Evolutionary conservation across 2,113 vertebrate genomes (phyloP), one percentile per base, ranked within the genome.

Genomic region (Sula dactylatra): DNA sequence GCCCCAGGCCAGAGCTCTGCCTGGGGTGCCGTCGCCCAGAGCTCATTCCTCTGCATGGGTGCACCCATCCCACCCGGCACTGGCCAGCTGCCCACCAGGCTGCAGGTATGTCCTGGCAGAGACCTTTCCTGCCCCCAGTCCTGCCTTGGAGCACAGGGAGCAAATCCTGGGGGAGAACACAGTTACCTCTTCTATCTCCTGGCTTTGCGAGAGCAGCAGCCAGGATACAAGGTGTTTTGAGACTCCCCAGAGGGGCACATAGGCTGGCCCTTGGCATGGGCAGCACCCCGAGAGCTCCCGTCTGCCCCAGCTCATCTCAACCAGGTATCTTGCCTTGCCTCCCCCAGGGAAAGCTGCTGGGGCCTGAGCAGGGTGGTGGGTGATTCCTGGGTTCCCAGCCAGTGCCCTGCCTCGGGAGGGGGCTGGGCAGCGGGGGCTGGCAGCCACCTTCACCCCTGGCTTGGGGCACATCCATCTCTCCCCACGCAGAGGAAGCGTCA

Each of bases 211-310:
- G 16, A 42, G 52, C 36, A 32, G 8, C 55, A 22, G 34, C 16
- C 1, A 0, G 55, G 25, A 1, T 7, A 0, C 2, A 9, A 13
- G 62, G 31, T 6, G 13, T 42, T 64, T 21, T 2, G 5, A 15
- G 49, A 24, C 7, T 1, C 73, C 64, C 11, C 11, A 2, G 21
- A 18, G 49, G 18, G 3, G 6, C 32, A 5, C 0, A 0, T 3
- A 38, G 16, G 14, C 59, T 21, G 38, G 16, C 11, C 8, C 13
- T 32, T 12, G 17, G 69, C 40, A 18, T 4, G 1, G 80, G 32
- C 44, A 42, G 65, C 49, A 4, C 34, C 16, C 61, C 0, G 1
- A 7, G 31, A 0, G 0, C 52, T 71, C 42, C 49, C 10, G 2
- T 18, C n/a, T 18, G 0, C 21, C 61, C 29, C 19, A 5, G 17